Conservation (phyloP, 2,888 invertebrate species). For the Eurois occulta region DNA sequence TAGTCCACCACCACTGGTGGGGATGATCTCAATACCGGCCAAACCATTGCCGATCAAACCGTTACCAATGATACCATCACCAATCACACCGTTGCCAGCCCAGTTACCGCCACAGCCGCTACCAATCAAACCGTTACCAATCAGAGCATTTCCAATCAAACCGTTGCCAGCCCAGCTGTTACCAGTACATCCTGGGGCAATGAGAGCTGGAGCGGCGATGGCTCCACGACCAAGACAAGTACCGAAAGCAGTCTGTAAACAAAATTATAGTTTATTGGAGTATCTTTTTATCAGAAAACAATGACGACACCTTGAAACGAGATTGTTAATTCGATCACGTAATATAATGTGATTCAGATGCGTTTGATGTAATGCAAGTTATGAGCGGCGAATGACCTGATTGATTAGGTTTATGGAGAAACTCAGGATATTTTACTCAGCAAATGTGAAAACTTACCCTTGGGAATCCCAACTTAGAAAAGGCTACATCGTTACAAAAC, state of each 20-base stretch:
- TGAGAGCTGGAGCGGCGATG: background rate
- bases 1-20: slow-evolving; percentile 55
- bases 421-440: too few relatives aligned
- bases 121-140: background rate
- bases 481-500: too few relatives aligned
- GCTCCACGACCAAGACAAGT: slow-evolving; percentile 3
- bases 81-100: background rate
- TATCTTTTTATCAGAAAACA: too few relatives aligned
- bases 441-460: too few relatives aligned
- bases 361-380: too few relatives aligned
- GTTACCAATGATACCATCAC: slow-evolving; percentile 1
- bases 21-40: background rate
- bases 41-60: slow-evolving; percentile 5
- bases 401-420: too few relatives aligned
- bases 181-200: background rate
- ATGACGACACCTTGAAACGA: too few relatives aligned
- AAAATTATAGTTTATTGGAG: too few relatives aligned
- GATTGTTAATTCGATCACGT: background rate
- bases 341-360: background rate
- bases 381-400: too few relatives aligned
- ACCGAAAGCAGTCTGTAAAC: too few relatives aligned
- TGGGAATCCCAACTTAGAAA: too few relatives aligned
- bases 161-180: background rate
- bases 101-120: background rate
- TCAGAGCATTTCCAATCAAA: background rate